Base-by-base conservation (phyloP, 1,140 invertebrate genomes). In the Asobara japonica region DNA sequence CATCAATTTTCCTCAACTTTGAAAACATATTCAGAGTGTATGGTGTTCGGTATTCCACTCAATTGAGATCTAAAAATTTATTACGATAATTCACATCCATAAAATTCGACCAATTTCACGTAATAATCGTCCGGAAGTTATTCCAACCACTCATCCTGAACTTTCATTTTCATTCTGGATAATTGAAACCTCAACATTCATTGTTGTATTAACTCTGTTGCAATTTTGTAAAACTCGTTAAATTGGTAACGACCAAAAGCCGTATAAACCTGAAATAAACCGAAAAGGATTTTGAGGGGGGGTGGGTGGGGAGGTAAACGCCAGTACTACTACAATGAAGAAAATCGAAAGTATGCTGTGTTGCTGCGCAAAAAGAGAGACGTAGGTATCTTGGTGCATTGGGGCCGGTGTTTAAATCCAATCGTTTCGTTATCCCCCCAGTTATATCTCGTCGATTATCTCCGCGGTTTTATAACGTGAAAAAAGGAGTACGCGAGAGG, bases 321-420 rank as follows among this genome's bases (percentile, higher is more conserved):
- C n/a, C n/a, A 33, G 25, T 33, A 41, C 16, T 13, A 66, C 30
- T 38, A 66, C 33, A 41, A 41, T 41, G 30, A 38, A 16, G 33
- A 4, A 48, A 41, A 41, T 56, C 20, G 65, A 38, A 27, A 66
- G 65, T 66, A 27, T 45, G 51, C 25, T n/a, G 51, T 33, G 31
- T 69, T 56, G 38, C 51, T 56, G 51, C 48, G 51, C 67, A 60
- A 51, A 69, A 69, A 69, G 48, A n/a, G n/a, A 56, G 67, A 69
- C 48, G 66, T 65, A 65, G 62, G 33, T 66, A 36, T 69, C 51
- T 30, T 70, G 56, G 31, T 38, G 33, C 30, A 56, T 51, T 22
- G 45, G 65, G 38, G 38, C 36, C 27, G 22, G 29, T 33, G 36
- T 48, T 41, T 48, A 29, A 62, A 70, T 27, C 45, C 33, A 51